Conservation (phyloP, 2,888 invertebrate genomes). For the Chalcosyrphus nemorum region DNA sequence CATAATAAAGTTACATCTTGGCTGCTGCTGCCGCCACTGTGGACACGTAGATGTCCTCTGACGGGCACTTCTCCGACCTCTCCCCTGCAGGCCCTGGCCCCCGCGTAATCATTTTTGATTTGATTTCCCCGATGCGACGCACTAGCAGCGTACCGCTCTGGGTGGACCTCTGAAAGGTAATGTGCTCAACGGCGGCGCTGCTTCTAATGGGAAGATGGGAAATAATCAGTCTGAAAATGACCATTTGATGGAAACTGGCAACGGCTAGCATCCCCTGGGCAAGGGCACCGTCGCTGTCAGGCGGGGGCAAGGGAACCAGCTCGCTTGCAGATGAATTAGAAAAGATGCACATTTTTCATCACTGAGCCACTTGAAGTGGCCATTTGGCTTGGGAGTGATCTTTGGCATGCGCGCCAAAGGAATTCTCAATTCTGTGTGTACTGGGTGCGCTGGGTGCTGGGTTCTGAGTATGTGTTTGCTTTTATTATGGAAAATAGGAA, state of each 20-base stretch:
- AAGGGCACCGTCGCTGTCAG: constrained; percentile 35
- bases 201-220: constrained; percentile 66
- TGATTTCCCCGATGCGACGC: constrained; percentile 61
- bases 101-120: constrained; percentile 64
- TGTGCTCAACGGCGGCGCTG: constrained; percentile 52
- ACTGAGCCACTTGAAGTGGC: constrained; percentile 64
- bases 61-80: constrained; percentile 11
- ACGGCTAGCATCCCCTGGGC: constrained; percentile 41
- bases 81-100: background rate
- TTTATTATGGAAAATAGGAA: constrained; percentile 65
- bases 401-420: constrained; percentile 68
- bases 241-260: constrained; percentile 69
- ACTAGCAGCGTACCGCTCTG: constrained; percentile 15
- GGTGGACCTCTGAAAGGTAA: constrained; percentile 50
- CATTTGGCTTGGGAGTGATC: constrained; percentile 62
- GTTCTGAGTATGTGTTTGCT: constrained; percentile 43
- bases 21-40: constrained; percentile 31
- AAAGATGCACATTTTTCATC: constrained; percentile 70
- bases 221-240: constrained; percentile 71
- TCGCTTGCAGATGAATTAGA: constrained; percentile 65
- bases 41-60: constrained; percentile 67
- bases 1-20: constrained; percentile 70
- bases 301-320: constrained; percentile 26
- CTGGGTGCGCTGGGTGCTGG: constrained; percentile 11
- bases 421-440: constrained; percentile 46